A percentile compares a stretch with the other conserved stretches of the same genome.
Conservation (phyloP, 2,888 invertebrate genomes). For the Chalcosyrphus nemorum region DNA sequence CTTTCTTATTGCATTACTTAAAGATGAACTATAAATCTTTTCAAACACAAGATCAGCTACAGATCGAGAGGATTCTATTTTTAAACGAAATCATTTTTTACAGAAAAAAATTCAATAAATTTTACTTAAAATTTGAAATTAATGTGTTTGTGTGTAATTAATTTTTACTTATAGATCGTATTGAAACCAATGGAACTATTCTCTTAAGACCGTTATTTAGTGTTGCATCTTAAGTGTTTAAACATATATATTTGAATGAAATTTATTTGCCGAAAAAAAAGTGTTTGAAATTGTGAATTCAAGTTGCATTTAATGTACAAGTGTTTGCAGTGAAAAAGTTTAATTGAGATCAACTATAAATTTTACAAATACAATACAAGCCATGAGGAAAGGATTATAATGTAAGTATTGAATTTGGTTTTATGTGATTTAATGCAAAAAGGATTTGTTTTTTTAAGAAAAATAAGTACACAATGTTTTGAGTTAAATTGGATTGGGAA, state of each 20-base stretch:
- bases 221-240: not conserved
- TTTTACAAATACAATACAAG: not conserved
- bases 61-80: not conserved
- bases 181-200: not conserved
- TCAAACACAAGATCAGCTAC: constrained; percentile 2
- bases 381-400: not conserved
- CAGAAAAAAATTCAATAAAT: not conserved
- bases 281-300: constrained; percentile 8
- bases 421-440: too few species aligned
- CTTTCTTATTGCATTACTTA: constrained; percentile 16
- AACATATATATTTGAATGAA: not conserved
- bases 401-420: not conserved
- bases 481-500: too few species aligned
- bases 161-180: not conserved
- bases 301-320: constrained; percentile 27
- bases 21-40: not conserved
- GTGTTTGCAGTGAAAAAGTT: constrained; percentile 1
- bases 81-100: not conserved
- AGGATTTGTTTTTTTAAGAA: too few species aligned
- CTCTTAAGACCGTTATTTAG: not conserved
- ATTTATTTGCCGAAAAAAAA: not conserved
- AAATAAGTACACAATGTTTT: too few species aligned
- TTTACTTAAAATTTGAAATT: not conserved
- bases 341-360: not conserved
- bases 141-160: not conserved